Conservation (phyloP, 2,888 invertebrate species). For the Fabriciana adippe region DNA sequence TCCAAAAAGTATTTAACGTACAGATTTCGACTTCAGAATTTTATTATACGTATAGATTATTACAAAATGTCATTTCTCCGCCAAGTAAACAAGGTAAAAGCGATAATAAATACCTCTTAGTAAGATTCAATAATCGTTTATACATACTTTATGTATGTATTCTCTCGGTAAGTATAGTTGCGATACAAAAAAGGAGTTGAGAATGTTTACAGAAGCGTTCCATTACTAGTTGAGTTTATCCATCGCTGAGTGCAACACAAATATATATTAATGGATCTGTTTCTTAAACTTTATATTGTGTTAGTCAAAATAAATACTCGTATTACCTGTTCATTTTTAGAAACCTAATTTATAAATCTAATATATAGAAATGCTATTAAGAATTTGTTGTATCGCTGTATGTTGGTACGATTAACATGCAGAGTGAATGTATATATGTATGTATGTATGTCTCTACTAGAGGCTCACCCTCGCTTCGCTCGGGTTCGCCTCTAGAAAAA, state of each 20-base stretch:
- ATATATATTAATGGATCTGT: slow-evolving; percentile 35
- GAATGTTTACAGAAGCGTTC: slow-evolving; percentile 31
- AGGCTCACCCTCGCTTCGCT: too few species aligned
- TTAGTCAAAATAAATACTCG: not conserved
- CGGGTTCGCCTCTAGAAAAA: too few species aligned
- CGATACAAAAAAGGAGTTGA: slow-evolving; percentile 29
- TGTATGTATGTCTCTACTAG: too few species aligned
- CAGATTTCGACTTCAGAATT: too few species aligned
- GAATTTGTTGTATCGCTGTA: too few species aligned
- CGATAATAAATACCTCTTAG: slow-evolving; percentile 15
- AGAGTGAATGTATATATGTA: too few species aligned
- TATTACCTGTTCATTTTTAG: too few species aligned
- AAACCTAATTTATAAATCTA: too few species aligned
- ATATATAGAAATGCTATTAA: too few species aligned
- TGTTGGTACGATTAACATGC: too few species aligned
- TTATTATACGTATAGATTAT: too few species aligned
- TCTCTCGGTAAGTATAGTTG: slow-evolving; percentile 24
- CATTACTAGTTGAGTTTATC: slow-evolving; percentile 33
- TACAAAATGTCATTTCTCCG: not conserved
- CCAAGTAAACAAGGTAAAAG: slow-evolving; percentile 7
- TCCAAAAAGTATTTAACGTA: too few species aligned
- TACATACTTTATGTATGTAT: slow-evolving; percentile 3
- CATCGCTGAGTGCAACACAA: slow-evolving; percentile 35
- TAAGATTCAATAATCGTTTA: slow-evolving; percentile 9
- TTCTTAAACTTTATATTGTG: slow-evolving; percentile 13